A percentile compares a stretch with the other conserved stretches of the same genome.
Conservation (phyloP, 1,140 invertebrate genomes). For the Wiebesia pumilae region DNA sequence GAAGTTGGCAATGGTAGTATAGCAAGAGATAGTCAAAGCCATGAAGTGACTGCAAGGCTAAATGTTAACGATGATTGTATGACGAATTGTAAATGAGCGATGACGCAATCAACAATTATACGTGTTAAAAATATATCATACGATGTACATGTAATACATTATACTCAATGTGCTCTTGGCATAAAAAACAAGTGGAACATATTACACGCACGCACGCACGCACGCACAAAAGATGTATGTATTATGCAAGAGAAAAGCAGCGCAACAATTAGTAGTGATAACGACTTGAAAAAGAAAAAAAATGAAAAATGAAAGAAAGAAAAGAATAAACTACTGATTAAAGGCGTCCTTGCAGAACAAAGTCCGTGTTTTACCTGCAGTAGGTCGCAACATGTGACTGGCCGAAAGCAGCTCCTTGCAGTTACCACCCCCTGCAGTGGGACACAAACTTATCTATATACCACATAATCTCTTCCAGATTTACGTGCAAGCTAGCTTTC, state of each 20-base stretch:
- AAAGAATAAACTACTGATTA: conserved; percentile 69
- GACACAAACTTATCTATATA: conserved; percentile 77
- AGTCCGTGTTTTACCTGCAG: conserved; percentile 75
- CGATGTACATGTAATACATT: neutral
- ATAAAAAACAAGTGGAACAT: conserved; percentile 10
- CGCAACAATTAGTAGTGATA: conserved; percentile 3
- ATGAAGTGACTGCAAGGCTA: conserved; percentile 35
- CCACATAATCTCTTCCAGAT: conserved; percentile 66
- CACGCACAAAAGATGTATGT: too few relatives aligned
- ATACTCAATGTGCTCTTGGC: neutral
- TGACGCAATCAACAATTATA: conserved; percentile 29
- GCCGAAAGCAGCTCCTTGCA: conserved; percentile 75
- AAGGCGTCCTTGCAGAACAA: conserved; percentile 40
- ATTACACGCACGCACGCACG: neutral
- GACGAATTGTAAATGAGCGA: conserved; percentile 35
- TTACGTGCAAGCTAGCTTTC: conserved; percentile 38
- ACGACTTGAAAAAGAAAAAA: conserved; percentile 18
- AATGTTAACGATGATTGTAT: conserved; percentile 22
- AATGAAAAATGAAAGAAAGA: conserved; percentile 61
- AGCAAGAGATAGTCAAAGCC: conserved; percentile 21
- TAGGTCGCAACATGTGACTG: conserved; percentile 73
- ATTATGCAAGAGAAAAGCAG: conserved; percentile 36
- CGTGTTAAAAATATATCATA: neutral
- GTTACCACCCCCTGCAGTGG: conserved; percentile 76
- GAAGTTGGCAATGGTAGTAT: neutral